These are phyloP conservation scores for Physella acuta DNA, from an alignment of 1,140 invertebrate genomes.

Conservation along the genomic window DNA sequence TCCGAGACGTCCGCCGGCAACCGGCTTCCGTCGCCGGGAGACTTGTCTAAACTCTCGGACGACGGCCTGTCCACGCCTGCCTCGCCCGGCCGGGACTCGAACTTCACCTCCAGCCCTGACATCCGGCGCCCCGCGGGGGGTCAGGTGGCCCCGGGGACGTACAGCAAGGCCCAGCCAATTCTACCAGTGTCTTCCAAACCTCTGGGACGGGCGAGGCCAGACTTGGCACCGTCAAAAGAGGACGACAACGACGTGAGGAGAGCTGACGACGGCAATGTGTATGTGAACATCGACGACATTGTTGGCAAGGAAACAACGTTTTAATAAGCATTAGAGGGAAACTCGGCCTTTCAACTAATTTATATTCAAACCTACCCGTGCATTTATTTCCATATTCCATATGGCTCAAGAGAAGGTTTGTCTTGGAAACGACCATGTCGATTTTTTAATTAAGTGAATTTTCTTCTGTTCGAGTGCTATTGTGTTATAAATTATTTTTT, in stretches of 20 bases:
- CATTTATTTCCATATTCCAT: too few relatives aligned
- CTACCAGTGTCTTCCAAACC: not conserved
- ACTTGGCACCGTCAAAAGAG: not conserved
- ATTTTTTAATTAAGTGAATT: too few relatives aligned
- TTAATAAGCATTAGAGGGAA: conserved; percentile 25
- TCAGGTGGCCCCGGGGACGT: not conserved
- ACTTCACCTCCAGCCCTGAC: conserved; percentile 1
- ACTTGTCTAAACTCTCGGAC: conserved; percentile 17
- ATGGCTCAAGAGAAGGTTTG: too few relatives aligned
- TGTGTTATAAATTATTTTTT: too few relatives aligned
- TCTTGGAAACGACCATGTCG: too few relatives aligned
- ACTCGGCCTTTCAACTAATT: not conserved
- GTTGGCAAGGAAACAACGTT: conserved; percentile 41
- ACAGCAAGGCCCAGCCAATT: not conserved
- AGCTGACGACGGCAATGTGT: conserved; percentile 39
- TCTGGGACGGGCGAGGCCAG: not conserved
- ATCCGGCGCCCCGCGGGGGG: not conserved
- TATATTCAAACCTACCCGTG: too few relatives aligned
- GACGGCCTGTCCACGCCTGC: not conserved
- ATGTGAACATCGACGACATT: conserved; percentile 37
- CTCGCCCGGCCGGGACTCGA: not conserved
- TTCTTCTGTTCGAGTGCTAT: too few relatives aligned
- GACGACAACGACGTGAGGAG: conserved; percentile 24
- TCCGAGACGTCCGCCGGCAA: conserved; percentile 12
- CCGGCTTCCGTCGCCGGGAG: not conserved